These are phyloP conservation scores for Sebastes matsubarae DNA, from an alignment of 2,797 vertebrate species.

Conservation along the genomic window DNA sequence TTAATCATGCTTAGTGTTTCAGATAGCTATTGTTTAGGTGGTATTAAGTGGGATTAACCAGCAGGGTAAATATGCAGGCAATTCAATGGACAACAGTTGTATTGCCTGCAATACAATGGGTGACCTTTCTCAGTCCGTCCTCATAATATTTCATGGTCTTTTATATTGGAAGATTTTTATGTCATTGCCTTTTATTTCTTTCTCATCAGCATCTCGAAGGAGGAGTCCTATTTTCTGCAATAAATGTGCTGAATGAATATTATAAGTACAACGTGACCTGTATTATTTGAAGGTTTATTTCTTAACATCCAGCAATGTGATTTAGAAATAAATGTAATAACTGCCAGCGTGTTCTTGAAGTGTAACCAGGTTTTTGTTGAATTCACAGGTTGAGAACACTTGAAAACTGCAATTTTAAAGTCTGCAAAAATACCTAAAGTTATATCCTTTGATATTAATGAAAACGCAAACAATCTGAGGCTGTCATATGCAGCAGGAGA, in stretches of 20 bases:
- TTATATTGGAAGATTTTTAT: background rate
- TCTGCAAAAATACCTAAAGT: background rate
- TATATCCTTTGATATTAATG: background rate
- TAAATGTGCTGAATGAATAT: slow-evolving; percentile 22
- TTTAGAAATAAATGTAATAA: background rate
- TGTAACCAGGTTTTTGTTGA: background rate
- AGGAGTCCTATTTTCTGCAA: slow-evolving; percentile 29
- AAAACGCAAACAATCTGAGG: background rate
- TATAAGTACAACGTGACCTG: slow-evolving; percentile 3
- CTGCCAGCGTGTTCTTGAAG: background rate
- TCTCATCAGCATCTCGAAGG: background rate
- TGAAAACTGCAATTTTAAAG: background rate
- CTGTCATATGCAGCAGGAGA: background rate
- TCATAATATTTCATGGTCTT: slow-evolving; percentile 24
- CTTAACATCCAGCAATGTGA: background rate
- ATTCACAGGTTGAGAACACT: background rate
- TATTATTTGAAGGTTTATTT: background rate
- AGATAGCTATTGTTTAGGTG: background rate
- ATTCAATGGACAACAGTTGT: background rate
- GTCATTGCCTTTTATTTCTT: slow-evolving; percentile 11
- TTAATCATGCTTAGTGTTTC: slow-evolving; percentile 1
- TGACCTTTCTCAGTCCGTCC: slow-evolving; percentile 15
- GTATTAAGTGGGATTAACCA: background rate
- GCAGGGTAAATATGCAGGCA: background rate
- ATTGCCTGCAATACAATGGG: no score